Base-by-base conservation (phyloP, 2,113 vertebrate species). In the Peromyscus californicus region DNA sequence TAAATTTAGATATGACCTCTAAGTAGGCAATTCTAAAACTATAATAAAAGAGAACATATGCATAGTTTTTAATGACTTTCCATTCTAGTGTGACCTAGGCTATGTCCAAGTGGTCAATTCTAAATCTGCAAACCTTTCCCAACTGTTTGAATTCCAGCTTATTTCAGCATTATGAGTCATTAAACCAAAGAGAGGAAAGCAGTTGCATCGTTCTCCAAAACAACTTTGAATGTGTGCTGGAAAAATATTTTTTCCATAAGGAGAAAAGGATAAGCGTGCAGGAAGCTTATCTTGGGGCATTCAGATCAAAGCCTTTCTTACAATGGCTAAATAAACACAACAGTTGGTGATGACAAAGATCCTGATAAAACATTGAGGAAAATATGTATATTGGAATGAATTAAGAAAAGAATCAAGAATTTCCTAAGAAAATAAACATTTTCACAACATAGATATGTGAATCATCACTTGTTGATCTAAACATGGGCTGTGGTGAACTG, bases 321-420 rank as follows among this genome's bases (percentile, higher is more conserved):
- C 31, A 93, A 93, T 2, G 15, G 48, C 76, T 96, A 48, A 93
- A 70, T 89, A 97, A 98, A 95, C 93, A 97, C 33, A 11, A 61
- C 82, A 21, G 63, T 63, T 96, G 88, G 80, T 82, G n/a, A 94
- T 6, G 79, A 26, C 63, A 96, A 84, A 89, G 51, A 48, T 59
- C 90, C 57, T 84, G 15, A 91, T 80, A 83, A 21, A 70, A 79
- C 89, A 94, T n/a, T 72, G 91, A 94, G 54, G 69, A 91, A 95
- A 94, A 91, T 48, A 75, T 19, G 59, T 74, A 94, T 67, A 86
- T 59, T 89, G 48, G 59, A 95, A 7, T 78, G 85, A 72, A 5
- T 91, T 63, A 94, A 87, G 74, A 97, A 97, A 97, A 97, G 36
- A 88, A 87, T 51, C 93, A 70, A 90, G 76, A 42, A 86, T 87